Evolutionary conservation across 2,888 invertebrate species (phyloP), one percentile per base, ranked within the genome.

Genomic region (Cepaea hortensis): DNA sequence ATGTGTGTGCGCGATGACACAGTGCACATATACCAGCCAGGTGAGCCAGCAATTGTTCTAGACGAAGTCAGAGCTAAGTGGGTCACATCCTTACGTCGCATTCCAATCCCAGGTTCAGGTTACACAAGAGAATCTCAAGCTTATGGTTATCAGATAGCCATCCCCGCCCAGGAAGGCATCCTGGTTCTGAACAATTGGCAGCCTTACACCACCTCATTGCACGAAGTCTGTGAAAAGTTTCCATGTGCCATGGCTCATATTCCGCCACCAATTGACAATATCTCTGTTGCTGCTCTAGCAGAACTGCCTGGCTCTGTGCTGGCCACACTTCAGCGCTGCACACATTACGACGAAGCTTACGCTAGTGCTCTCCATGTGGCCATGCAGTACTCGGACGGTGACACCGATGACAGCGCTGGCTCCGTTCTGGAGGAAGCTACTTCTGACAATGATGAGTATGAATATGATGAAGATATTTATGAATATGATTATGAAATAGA

Each of bases 401-500:
- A 93, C 80, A 92, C 93, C 0, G 93, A 93, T 72, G 93, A 93
- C 73, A 93, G 93, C 81, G 93, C 91, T 23, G 92, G 91, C 0
- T 92, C 92, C 0, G 90, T 90, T 20, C 91, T 91, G 65, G 91
- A 92, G n/a, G 92, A 92, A 65, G 90, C 91, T 48, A 92, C 92
- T 83, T 91, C 92, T 0, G 93, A 93, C 85, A 93, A 92, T 90
- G 93, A 91, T 80, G 93, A 91, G 65, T 93, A 91, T 89, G 93
- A 93, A 86, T 93, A 94, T 90, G 93, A 93, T 91, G 93, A 93
- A 76, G 93, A 93, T 80, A 93, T 93, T 77, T 93, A 93, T 90
- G 93, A 93, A 80, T 93, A 93, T 90, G 93, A 93, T 85, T 88
- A 84, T 76, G 76, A 84, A 80, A 86, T 88, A 84, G 91, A 90